Evolutionary conservation across 2,797 vertebrate species (phyloP), one percentile per base, ranked within the genome.

Genomic region (Oreochromis mossambicus): DNA sequence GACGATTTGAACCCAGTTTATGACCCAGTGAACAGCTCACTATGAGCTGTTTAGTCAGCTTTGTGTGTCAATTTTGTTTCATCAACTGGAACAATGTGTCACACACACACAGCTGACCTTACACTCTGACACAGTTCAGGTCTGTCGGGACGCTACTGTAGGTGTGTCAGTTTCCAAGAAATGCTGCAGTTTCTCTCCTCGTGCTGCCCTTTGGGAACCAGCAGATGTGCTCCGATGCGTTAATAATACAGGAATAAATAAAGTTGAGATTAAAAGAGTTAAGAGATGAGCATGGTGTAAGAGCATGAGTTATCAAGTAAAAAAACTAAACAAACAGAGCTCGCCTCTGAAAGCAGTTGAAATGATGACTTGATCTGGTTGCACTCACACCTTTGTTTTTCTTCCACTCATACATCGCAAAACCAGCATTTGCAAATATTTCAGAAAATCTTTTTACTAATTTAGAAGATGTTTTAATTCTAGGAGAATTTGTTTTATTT

Each of bases 101-200:
- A 88, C 81, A 77, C 78, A 81, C 70, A 4, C 48, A 84, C 38
- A 61, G 46, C 54, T 70, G 81, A 90, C 79, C 83, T 83, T 79
- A 81, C 83, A 76, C 81, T 63, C 0, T 48, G 88, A 86, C 88
- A 79, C 83, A 68, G 55, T 83, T 77, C 66, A 38, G 50, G 76
- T 56, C 89, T 86, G 66, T 85, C 75, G 56, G 73, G 85, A 87
- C 56, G 21, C 21, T n/a, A 73, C 79, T 83, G 82, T 50, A 81
- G 86, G 88, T 89, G 91, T 86, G 87, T 86, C 43, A 3, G 68
- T 91, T 90, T 90, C 75, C 86, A 90, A 81, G 87, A 82, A 87
- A 85, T 83, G 24, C 83, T 38, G 80, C 61, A 34, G 56, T 32
- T n/a, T 80, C 17, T 41, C 80, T 34, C 34, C 55, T 79, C 76